phyloP scores from a whole-genome alignment of 2,113 vertebrate species.

The Mustelus asterias region DNA sequence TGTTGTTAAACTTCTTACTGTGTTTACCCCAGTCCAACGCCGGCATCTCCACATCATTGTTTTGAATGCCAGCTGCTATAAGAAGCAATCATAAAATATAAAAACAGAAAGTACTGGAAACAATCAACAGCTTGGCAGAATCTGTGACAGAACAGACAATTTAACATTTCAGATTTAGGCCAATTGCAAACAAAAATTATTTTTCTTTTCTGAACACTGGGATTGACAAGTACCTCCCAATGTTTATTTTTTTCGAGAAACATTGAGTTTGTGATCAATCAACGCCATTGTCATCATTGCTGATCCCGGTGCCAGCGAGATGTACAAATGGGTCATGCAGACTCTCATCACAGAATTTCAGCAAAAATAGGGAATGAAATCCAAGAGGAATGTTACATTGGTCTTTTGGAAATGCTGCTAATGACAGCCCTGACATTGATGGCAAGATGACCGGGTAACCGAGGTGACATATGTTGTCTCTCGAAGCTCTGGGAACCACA shows the following conservation, averaged over 20 bases:
- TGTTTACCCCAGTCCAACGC: too few relatives aligned
- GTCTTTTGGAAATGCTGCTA: background rate
- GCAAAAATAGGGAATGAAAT: background rate
- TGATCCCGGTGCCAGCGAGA: background rate
- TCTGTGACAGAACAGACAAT: background rate
- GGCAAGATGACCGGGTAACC: background rate
- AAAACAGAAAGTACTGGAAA: background rate
- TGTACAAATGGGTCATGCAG: background rate
- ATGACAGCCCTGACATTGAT: background rate
- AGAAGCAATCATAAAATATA: background rate
- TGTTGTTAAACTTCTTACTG: too few relatives aligned
- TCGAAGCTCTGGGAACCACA: background rate
- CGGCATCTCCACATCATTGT: too few relatives aligned
- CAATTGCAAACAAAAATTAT: background rate
- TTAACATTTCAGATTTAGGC: background rate
- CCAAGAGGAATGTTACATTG: background rate
- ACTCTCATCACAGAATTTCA: background rate
- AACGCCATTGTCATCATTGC: background rate
- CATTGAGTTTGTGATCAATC: background rate
- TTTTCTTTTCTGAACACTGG: background rate
- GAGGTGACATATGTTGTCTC: background rate
- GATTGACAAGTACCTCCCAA: background rate
- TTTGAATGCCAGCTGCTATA: background rate
- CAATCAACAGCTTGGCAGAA: background rate
- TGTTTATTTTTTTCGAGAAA: background rate